phyloP scores from a whole-genome alignment of 1,140 invertebrate species.

The Apis cerana region DNA sequence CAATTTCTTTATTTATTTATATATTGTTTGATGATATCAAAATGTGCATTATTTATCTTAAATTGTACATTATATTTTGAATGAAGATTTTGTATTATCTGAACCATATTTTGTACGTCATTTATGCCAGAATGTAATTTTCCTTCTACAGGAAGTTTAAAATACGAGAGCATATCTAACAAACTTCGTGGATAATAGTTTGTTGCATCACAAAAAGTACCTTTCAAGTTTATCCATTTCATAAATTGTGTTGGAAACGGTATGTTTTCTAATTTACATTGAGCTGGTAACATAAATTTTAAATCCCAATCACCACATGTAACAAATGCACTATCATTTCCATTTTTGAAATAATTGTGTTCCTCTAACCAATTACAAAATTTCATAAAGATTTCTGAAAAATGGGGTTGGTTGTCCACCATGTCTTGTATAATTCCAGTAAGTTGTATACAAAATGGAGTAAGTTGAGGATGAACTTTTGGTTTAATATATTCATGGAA shows the following conservation, averaged over 20 bases:
- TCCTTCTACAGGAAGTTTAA: conserved; percentile 69
- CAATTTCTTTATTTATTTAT: not conserved
- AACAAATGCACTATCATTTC: conserved; percentile 79
- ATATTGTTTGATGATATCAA: not conserved
- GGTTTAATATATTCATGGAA: conserved; percentile 86
- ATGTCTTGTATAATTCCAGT: conserved; percentile 81
- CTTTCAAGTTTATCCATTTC: conserved; percentile 85
- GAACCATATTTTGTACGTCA: conserved; percentile 74
- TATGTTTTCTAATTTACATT: conserved; percentile 81
- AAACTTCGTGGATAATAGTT: conserved; percentile 72
- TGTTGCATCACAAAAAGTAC: conserved; percentile 67
- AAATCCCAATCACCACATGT: conserved; percentile 87
- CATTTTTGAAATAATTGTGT: conserved; percentile 66
- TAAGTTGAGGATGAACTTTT: conserved; percentile 79
- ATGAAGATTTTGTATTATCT: conserved; percentile 66
- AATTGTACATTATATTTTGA: conserved; percentile 62
- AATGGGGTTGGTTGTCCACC: conserved; percentile 73
- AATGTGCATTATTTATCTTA: conserved; percentile 61
- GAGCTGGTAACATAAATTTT: conserved; percentile 82
- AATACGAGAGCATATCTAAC: conserved; percentile 68
- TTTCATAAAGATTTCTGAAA: conserved; percentile 71
- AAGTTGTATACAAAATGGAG: conserved; percentile 83
- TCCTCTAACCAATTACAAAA: conserved; percentile 76
- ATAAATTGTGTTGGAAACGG: conserved; percentile 80
- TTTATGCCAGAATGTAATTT: conserved; percentile 76